phyloP scores from a whole-genome alignment of 2,113 vertebrate genomes.

The Dascyllus trimaculatus region DNA sequence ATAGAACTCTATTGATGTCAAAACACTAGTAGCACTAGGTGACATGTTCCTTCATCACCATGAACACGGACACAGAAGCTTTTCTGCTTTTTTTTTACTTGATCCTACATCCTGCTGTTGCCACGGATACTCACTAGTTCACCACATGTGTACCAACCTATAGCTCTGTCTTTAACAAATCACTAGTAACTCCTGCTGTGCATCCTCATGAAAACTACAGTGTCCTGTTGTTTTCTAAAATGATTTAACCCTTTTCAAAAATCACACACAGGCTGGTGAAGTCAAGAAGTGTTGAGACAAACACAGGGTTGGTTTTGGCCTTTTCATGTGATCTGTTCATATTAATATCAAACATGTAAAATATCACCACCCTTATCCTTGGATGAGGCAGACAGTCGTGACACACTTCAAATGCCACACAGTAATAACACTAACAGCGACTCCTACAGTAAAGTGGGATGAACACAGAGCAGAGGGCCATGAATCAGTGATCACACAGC shows the following conservation, averaged over 20 bases:
- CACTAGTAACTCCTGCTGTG: too few species aligned
- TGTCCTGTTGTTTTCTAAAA: background rate
- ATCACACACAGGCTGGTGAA: background rate
- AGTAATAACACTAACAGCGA: background rate
- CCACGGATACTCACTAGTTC: background rate
- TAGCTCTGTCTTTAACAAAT: too few species aligned
- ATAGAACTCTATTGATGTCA: too few species aligned
- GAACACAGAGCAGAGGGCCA: background rate
- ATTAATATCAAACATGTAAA: background rate
- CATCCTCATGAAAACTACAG: too few species aligned
- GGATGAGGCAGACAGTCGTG: background rate
- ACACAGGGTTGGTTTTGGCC: background rate
- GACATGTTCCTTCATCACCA: background rate
- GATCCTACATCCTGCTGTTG: background rate
- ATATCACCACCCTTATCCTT: conserved; percentile 9
- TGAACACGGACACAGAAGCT: too few species aligned
- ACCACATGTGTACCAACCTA: background rate
- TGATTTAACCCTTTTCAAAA: too few species aligned
- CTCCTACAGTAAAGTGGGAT: conserved; percentile 4
- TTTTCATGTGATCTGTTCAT: conserved; percentile 2
- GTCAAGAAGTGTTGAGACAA: background rate
- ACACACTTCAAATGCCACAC: background rate
- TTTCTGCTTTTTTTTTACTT: too few species aligned
- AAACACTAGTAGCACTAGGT: background rate
- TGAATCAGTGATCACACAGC: conserved; percentile 9